Evolutionary conservation across 2,888 invertebrate genomes (phyloP).

Genomic region (Lagria hirta): DNA sequence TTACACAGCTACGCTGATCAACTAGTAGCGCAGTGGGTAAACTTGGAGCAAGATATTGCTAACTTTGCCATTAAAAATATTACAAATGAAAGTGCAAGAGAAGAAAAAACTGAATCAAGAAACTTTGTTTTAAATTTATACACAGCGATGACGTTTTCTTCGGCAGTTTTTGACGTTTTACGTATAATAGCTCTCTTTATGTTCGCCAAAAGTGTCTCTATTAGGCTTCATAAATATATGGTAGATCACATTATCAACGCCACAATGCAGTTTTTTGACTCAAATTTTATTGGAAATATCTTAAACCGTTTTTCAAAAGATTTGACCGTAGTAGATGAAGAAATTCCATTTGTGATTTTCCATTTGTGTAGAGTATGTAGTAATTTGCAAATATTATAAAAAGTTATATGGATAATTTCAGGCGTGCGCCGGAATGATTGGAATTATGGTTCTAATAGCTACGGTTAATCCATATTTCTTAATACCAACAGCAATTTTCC

Average conservation of each 20-base stretch:
- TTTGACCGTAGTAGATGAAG: slow-evolving; percentile 21
- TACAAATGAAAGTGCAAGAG: slow-evolving; percentile 5
- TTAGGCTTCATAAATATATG: slow-evolving; percentile 26
- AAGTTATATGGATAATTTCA: slow-evolving; percentile 39
- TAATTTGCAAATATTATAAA: neutral
- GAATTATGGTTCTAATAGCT: slow-evolving; percentile 70
- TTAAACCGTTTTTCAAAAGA: slow-evolving; percentile 65
- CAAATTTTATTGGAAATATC: slow-evolving; percentile 24
- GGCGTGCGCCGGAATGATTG: slow-evolving; percentile 63
- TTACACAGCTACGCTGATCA: slow-evolving; percentile 23
- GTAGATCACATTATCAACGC: slow-evolving; percentile 17
- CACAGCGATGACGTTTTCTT: slow-evolving; percentile 6
- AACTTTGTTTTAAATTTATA: slow-evolving; percentile 10
- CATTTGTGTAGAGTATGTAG: slow-evolving; percentile 21
- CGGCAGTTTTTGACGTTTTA: slow-evolving; percentile 4
- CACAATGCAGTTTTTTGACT: slow-evolving; percentile 21
- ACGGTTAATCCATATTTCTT: slow-evolving; percentile 69
- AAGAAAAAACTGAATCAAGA: slow-evolving; percentile 1
- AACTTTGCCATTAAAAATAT: slow-evolving; percentile 15
- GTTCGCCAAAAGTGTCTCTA: slow-evolving; percentile 14
- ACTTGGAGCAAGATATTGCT: slow-evolving; percentile 13
- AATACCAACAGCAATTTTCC: slow-evolving; percentile 65
- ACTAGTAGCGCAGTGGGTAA: slow-evolving; percentile 27
- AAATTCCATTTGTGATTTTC: slow-evolving; percentile 16
- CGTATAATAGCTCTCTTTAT: slow-evolving; percentile 8